Evolutionary conservation across 2,113 vertebrate species (phyloP), one percentile per base, ranked within the genome.

Genomic region (Phaetusa simplex): DNA sequence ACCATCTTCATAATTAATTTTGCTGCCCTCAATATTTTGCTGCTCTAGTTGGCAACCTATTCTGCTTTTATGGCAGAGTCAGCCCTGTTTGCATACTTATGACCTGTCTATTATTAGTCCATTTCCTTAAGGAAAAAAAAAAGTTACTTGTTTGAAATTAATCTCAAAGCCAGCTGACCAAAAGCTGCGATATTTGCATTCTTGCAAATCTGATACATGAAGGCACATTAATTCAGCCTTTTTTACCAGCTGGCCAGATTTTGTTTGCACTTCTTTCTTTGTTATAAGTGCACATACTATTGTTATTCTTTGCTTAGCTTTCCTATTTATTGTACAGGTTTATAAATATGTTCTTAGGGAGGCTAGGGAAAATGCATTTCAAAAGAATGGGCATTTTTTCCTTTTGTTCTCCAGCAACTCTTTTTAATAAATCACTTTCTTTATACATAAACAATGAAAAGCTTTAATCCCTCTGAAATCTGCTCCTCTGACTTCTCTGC

Each of bases 191-290:
- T 91, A 98, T 97, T 97, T 98, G 97, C 97, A 97, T 97, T 98
- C 95, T 98, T 98, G 94, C 95, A 98, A 97, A 97, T 97, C 88
- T 96, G 88, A 96, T 97, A 96, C 90, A 90, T 86, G 96, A 96
- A 97, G 97, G 97, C 92, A 98, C 91, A 98, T 98, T 98, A 98
- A 96, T 98, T 98, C 92, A 95, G 83, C 61, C 71, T 86, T 66
- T 95, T 97, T 96, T 95, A 96, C 86, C 98, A 95, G 86, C 89
- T 97, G 71, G 90, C 38, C 96, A 97, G 82, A 94, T 87, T 96
- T 97, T 78, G n/a, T 98, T 97, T 97, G 80, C 69, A 83, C 70
- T 67, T 94, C 53, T 91, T 91, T 94, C 67, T 95, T 96, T 97
- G 97, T 92, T 95, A 12, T 89, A 96, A 90, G 42, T 97, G 79